Evolutionary conservation across 2,888 invertebrate genomes (phyloP), one percentile per base, ranked within the genome.

Genomic region (Punctoribates punctum): DNA sequence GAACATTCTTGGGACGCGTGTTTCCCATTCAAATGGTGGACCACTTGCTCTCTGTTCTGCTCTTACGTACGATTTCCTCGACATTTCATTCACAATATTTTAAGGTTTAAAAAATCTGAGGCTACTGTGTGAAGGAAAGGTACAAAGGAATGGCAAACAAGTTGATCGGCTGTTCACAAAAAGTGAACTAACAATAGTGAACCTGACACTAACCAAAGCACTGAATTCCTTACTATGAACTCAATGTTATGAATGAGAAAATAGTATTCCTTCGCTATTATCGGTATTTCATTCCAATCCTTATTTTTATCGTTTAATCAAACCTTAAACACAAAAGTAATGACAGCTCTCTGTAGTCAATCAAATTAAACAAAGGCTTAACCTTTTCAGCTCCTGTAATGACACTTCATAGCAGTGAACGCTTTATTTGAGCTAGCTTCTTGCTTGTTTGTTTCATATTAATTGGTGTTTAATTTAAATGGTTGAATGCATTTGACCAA

Each of bases 131-230:
- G n/a, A n/a, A 29, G 60, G 54, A 62, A 62, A 3, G 34, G 15
- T 29, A 62, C 29, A 62, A 62, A 62, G 17, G 62, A 27, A 62
- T 3, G 13, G 27, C 27, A 62, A 62, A 62, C 62, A 62, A 62
- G 62, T 62, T 62, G n/a, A 62, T 62, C 62, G 62, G 17, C 17
- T 62, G 62, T 62, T 62, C 62, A 62, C 62, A 62, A 62, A 62
- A 60, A 62, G 9, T 29, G 62, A 1, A 8, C 3, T 15, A 62
- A 62, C 29, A 27, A 62, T 62, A 29, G 27, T 34, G 27, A 8
- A 54, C 54, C 62, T 27, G 62, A 29, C 27, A 27, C 62, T 62
- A 34, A 29, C 62, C 60, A 27, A 34, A 29, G 29, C 29, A 62
- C 62, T 20, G 62, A 48, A 60, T 60, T 60, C 60, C 60, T 25